Base-by-base conservation (phyloP, 2,888 invertebrate genomes). In the Dione vanillae region DNA sequence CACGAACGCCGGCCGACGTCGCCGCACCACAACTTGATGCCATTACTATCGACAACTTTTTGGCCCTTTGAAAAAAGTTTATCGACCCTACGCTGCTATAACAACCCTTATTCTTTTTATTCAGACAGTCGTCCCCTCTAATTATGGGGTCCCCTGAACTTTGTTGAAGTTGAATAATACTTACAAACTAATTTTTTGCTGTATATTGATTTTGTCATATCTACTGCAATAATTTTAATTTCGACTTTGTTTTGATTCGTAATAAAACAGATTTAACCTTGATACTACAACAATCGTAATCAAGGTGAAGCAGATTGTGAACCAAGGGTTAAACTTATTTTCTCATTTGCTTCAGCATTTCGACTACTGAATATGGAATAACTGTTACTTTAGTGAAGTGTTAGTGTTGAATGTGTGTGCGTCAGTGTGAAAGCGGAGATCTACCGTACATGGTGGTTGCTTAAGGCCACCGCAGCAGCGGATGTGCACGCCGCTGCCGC, bases 111-210 rank as follows among this genome's bases (percentile, higher is more conserved):
- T 88, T 90, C 88, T 85, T 85, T 89, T 82, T 85, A 85, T 83
- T 88, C 86, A 82, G 83, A 83, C 85, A 82, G 86, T 89, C 88
- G 90, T 90, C 89, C 92, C 92, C 92, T 90, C 88, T 88, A 91
- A 92, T 92, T 91, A 92, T 91, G 88, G 85, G 88, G 89, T 91
- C 91, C 92, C 92, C 91, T 88, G 89, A 90, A 91, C 84, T 91
- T 90, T 85, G 84, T 87, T 85, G 83, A 86, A 87, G 83, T 87
- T 85, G 83, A 86, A 87, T 86, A 87, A 85, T 84, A 80, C 82
- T 78, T 82, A 82, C 83, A 83, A 83, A 87, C 85, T 84, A 84
- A 87, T 87, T 85, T 87, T 85, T 82, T 83, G 85, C 84, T 80
- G 88, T 87, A 88, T 91, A 88, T 88, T 88, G 87, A 86, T 87